Evolutionary conservation across 2,113 vertebrate genomes (phyloP).

Genomic region (Zosterops lateralis): DNA sequence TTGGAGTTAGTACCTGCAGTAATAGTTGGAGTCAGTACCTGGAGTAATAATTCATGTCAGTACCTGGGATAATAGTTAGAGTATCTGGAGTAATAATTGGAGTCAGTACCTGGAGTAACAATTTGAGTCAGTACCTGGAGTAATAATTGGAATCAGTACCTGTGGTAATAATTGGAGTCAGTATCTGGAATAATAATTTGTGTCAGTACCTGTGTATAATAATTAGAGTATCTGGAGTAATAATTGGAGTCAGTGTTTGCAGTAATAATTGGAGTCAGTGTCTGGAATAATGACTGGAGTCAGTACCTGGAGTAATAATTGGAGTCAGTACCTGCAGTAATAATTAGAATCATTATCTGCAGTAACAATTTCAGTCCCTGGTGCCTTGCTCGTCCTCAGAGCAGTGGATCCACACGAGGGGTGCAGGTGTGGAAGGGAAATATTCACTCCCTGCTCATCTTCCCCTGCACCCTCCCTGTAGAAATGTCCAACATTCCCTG

Average conservation of each 20-base stretch:
- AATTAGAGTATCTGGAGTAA: too few species aligned
- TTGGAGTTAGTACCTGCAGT: fast-evolving
- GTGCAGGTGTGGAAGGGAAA: background rate
- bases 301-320: too few species aligned
- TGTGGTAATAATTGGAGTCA: too few species aligned
- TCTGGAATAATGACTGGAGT: background rate
- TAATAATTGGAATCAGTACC: too few species aligned
- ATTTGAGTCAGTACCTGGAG: background rate
- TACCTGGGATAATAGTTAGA: too few species aligned
- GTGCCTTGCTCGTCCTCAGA: background rate
- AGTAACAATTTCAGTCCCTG: background rate
- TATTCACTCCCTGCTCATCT: background rate
- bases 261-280: background rate
- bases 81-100: too few species aligned
- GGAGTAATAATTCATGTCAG: too few species aligned
- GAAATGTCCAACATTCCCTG: background rate
- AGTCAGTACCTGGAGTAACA: too few species aligned
- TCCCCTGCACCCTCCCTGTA: background rate
- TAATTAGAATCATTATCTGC: background rate
- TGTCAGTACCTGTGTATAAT: too few species aligned
- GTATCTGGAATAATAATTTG: background rate
- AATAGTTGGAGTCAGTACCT: background rate
- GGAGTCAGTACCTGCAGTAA: background rate
- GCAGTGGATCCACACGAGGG: background rate
- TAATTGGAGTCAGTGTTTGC: background rate